Base-by-base conservation (phyloP, 1,140 invertebrate genomes). In the Adelges cooleyi region DNA sequence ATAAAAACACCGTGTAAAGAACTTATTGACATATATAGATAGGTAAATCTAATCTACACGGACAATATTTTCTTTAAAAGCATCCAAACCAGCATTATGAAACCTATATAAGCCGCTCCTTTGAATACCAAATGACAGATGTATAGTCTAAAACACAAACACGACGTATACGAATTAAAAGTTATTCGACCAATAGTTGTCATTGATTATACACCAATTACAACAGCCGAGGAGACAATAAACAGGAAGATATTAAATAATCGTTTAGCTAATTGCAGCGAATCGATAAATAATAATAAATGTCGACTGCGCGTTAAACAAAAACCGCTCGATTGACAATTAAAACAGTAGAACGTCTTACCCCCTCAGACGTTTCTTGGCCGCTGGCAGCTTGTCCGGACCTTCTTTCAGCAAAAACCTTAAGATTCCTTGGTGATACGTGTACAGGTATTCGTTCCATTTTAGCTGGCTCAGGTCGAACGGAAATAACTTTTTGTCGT, bases 401-500 rank as follows among this genome's bases (percentile, higher is more conserved):
- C 56, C 56, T 62, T 62, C 56, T 46, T 62, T 62, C 11, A 62
- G 56, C 4, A 62, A 62, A 33, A 62, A 62, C 22, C 25, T 62
- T 25, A 62, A 20, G 20, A 62, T 62, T 20, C 62, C 56, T 33
- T 62, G 29, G 15, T 62, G 56, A 15, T 62, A 62, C 10, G 56
- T 62, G 27, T 62, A 17, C 17, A 94, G 80, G 72, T 92, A 92
- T 27, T 82, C 80, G 27, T 85, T 81, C 90, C 90, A 94, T 73
- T 90, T 79, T 67, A 94, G 86, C 74, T 86, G 82, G 65, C 80
- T 81, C 2, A 93, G 85, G 74, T 93, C 79, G 71, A 83, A 87
- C 36, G 78, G 78, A 71, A 89, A 90, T 23, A 81, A 72, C 66
- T 79, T 76, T 67, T 75, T 69, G 71, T 97, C 92, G 17, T 77